Base-by-base conservation (phyloP, 2,888 invertebrate species). In the Rugalucina vietnamica region DNA sequence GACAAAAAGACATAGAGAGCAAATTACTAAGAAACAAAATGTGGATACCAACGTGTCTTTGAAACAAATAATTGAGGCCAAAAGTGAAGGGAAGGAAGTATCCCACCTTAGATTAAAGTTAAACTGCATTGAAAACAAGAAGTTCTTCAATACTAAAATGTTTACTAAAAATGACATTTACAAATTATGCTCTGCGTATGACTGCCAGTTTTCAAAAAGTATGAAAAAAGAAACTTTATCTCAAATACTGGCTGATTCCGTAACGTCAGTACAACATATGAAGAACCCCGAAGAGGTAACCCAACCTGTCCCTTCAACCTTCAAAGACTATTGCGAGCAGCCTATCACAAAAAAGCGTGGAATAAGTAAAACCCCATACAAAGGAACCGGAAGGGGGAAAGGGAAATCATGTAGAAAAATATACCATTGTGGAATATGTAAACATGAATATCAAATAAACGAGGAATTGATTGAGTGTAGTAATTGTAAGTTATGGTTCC, bases 1-100 rank as follows among this genome's bases (percentile, higher is more conserved):
- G 29, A 84, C 80, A 50, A 84, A 77, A 36, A 76, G 80, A 34
- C 84, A 84, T 32, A 57, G 84, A 54, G 74, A 84, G 69, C 77
- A 84, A 80, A 80, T 84, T 14, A 36, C 73, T 18, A 77, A 77
- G 32, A 80, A 34, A 27, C 49, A 80, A 77, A 84, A 29, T 69
- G 24, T 77, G 65, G 37, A 69, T 74, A 21, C 21, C 43, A 27
- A 27, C 77, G 21, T 76, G 74, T 54, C 29, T 37, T 49, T 37
- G 72, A 76, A 76, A 83, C 49, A n/a, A n/a, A 79, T 73, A 29
- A 32, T 77, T 34, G 49, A 29, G 27, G 84, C 80, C 70, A 74
- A 49, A 32, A 73, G 77, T 12, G 70, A 65, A 54, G 57, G 74
- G 14, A 80, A 70, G 49, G 76, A 71, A 27, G 27, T 27, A n/a